phyloP scores from a whole-genome alignment of 2,888 invertebrate genomes.

The Cerceris rybyensis region DNA sequence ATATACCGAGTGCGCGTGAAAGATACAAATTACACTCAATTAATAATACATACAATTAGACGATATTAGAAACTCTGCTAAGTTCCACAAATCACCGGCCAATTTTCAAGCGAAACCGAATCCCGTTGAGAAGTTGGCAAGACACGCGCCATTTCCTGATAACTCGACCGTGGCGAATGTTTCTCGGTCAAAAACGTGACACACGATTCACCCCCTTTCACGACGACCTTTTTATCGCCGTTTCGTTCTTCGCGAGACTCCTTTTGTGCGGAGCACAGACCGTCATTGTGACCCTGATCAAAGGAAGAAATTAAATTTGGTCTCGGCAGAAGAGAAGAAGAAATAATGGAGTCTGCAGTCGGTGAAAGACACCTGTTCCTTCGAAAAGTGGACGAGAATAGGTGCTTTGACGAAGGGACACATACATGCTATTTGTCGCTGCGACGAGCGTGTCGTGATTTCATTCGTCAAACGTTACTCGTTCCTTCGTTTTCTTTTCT shows the following conservation, averaged over 20 bases:
- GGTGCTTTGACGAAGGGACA: slow-evolving; percentile 65
- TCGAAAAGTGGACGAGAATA: slow-evolving; percentile 49
- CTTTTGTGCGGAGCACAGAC: background rate
- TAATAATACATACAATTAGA: slow-evolving; percentile 1
- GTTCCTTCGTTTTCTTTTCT: slow-evolving; percentile 24
- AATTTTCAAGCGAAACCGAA: slow-evolving; percentile 8
- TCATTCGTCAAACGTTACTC: slow-evolving; percentile 60
- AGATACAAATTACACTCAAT: no score
- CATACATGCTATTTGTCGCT: slow-evolving; percentile 64
- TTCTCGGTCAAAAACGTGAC: slow-evolving; percentile 2
- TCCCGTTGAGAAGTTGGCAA: background rate
- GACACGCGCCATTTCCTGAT: slow-evolving; percentile 30
- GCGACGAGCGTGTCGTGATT: slow-evolving; percentile 58
- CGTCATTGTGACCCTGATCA: slow-evolving; percentile 23
- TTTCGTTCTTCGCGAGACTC: background rate
- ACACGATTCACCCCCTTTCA: slow-evolving; percentile 4
- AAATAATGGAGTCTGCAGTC: slow-evolving; percentile 28
- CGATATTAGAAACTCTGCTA: background rate
- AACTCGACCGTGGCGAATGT: slow-evolving; percentile 32
- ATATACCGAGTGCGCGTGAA: no score
- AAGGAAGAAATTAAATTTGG: slow-evolving; percentile 15
- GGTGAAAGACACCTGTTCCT: slow-evolving; percentile 60
- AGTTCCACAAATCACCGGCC: background rate
- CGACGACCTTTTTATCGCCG: slow-evolving; percentile 4
- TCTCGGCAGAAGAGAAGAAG: slow-evolving; percentile 17